Conservation (phyloP, 2,113 vertebrate genomes). For the Archilochus colubris region DNA sequence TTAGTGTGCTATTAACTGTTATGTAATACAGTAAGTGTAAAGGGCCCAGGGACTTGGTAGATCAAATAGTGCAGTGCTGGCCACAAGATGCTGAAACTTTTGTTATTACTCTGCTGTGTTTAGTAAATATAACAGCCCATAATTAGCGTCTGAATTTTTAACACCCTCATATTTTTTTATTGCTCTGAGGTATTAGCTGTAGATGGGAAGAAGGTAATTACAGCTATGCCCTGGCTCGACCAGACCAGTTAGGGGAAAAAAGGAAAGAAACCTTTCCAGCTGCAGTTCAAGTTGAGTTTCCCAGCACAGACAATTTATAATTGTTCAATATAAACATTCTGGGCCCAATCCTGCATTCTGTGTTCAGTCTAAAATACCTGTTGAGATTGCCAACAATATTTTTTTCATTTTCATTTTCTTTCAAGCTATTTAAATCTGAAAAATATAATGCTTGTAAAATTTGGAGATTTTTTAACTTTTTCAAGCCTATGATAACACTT, state of each 20-base stretch:
- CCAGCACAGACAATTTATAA: constrained; percentile 69
- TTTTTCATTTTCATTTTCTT: background rate
- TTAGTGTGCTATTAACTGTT: constrained; percentile 50
- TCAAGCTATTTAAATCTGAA: constrained; percentile 20
- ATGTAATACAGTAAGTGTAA: constrained; percentile 32
- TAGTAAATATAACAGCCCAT: constrained; percentile 71
- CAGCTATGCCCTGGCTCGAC: constrained; percentile 50
- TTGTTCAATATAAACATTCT: constrained; percentile 73
- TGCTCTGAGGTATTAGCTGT: constrained; percentile 55
- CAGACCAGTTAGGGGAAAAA: background rate
- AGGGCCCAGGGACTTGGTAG: constrained; percentile 34
- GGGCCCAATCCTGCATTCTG: constrained; percentile 2
- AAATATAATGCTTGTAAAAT: constrained; percentile 4
- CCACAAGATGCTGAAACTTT: constrained; percentile 48
- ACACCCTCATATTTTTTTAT: constrained; percentile 65
- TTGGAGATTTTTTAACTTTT: background rate
- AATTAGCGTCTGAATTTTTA: constrained; percentile 71
- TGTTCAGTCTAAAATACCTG: background rate
- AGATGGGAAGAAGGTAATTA: constrained; percentile 64
- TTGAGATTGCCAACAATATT: background rate
- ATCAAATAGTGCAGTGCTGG: constrained; percentile 35
- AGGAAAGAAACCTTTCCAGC: constrained; percentile 10
- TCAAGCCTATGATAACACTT: background rate
- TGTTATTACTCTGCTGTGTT: constrained; percentile 60
- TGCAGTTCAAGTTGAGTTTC: constrained; percentile 63